Base-by-base conservation (phyloP, 2,113 vertebrate genomes). In the Eurypyga helias region DNA sequence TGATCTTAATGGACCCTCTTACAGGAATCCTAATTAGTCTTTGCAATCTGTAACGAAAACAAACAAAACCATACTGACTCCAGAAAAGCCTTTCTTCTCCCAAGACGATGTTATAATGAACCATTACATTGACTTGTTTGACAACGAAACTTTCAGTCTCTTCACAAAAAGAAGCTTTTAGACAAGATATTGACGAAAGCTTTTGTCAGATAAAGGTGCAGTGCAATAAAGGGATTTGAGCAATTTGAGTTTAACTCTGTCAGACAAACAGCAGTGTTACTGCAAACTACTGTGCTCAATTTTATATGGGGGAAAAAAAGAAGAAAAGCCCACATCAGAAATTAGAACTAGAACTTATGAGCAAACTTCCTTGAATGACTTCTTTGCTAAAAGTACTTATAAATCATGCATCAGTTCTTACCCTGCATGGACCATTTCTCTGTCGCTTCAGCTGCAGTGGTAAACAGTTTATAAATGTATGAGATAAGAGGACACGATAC, bases 1-100 rank as follows among this genome's bases (percentile, higher is more conserved):
- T 93, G 70, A 93, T 72, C 24, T 14, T 94, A 94, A 96, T 84
- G 73, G 48, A 69, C 38, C 52, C 21, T 89, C 57, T 94, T 94
- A 89, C 91, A 61, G 87, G 84, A 96, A 87, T 62, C 38, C 70
- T 96, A 87, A 96, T 96, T 93, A 87, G 81, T 49, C 69, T 92
- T 84, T 93, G 49, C 43, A 85, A 23, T 93, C 91, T 76, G 73
- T 75, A 87, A 36, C 61, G 89, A 82, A 94, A 89, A 14, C 83
- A 95, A 94, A 87, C 51, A 52, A 95, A 72, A 9, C 11, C 69
- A 38, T 45, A 29, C 26, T 79, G 77, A 72, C 87, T 95, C 48
- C 61, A 89, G 70, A 89, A 84, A 89, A 89, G 34, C 61, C 48
- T 91, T 83, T 84, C 81, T 75, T 89, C 64, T 96, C 94, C 94